These are phyloP conservation scores for Diplolepis rosae DNA, from an alignment of 2,888 invertebrate genomes.

Conservation along the genomic window DNA sequence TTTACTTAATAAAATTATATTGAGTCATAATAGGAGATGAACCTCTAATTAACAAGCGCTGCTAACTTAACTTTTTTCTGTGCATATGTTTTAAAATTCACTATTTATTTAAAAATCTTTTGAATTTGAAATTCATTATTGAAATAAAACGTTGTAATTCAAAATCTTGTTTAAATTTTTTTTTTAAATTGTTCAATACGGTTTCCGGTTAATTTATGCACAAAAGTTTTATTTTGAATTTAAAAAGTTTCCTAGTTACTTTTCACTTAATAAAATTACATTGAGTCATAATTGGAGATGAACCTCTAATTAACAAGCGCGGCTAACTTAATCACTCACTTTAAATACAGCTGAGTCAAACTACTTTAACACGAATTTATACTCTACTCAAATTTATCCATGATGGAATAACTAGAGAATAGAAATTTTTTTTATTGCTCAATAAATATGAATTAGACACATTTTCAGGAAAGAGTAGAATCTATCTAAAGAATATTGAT, in stretches of 20 bases:
- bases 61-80: too few relatives aligned
- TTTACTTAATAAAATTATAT: too few relatives aligned
- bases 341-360: background rate
- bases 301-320: background rate
- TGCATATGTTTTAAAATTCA: too few relatives aligned
- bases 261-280: background rate
- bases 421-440: background rate
- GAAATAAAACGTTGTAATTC: too few relatives aligned
- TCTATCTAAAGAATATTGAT: background rate
- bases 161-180: too few relatives aligned
- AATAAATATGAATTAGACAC: background rate
- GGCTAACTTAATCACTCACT: background rate
- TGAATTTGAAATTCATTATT: too few relatives aligned
- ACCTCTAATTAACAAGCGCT: too few relatives aligned
- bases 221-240: too few relatives aligned
- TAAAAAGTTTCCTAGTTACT: background rate
- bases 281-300: background rate
- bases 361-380: background rate
- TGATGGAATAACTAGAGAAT: background rate
- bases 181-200: too few relatives aligned
- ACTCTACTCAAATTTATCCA: background rate
- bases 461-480: background rate
- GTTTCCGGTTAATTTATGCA: too few relatives aligned
- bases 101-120: too few relatives aligned
- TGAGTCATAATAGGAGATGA: too few relatives aligned